These are phyloP conservation scores for Halichondria panicea DNA, from an alignment of 37 sponge, comb jelly and placozoan genomes.

Conservation along the genomic window DNA sequence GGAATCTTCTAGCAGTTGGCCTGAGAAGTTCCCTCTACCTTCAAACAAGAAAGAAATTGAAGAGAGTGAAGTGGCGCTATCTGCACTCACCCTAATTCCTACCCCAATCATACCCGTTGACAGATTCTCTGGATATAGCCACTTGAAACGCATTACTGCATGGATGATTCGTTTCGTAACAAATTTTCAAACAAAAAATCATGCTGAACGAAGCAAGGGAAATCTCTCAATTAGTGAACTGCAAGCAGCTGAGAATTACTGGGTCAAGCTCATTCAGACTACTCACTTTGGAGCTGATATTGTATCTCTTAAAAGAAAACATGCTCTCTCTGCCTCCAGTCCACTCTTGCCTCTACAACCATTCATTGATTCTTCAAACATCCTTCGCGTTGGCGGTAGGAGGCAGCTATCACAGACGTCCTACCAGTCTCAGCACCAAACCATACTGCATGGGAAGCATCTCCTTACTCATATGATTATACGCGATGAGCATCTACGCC, in stretches of 20 bases:
- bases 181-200: not conserved
- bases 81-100: no score
- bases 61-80: not conserved
- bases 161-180: conserved; percentile 21
- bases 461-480: not conserved
- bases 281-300: conserved; percentile 8
- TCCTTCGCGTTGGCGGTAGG: conserved; percentile 14
- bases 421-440: not conserved
- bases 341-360: not conserved
- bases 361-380: no score
- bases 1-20: conserved; percentile 26
- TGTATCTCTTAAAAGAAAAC: not conserved
- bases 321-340: not conserved
- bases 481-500: not conserved
- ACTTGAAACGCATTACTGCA: conserved; percentile 21
- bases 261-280: conserved; percentile 8
- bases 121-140: conserved; percentile 15
- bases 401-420: not conserved
- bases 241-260: conserved; percentile 11
- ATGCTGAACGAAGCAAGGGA: not conserved
- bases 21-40: not conserved
- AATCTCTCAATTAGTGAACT: not conserved
- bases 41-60: not conserved
- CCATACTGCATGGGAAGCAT: not conserved
- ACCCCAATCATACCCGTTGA: conserved; percentile 20